These are phyloP conservation scores for Pseudochirops corinnae DNA, from an alignment of 2,797 vertebrate genomes.

Conservation along the genomic window DNA sequence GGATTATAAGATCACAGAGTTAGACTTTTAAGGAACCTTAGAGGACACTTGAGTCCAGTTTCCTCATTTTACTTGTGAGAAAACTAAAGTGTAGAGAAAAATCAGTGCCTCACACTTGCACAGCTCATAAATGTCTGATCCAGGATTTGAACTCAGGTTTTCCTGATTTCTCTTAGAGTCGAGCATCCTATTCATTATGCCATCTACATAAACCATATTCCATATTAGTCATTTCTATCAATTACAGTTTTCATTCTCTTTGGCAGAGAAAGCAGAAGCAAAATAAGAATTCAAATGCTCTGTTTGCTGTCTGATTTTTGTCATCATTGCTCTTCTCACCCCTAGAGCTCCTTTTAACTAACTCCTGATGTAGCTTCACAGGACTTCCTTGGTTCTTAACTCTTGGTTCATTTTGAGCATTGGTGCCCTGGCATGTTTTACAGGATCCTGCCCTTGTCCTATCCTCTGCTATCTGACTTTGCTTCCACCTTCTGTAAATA, in stretches of 20 bases:
- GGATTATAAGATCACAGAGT: too few species aligned
- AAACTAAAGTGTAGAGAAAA: too few species aligned
- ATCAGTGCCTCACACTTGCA: too few species aligned
- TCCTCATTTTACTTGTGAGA: too few species aligned
- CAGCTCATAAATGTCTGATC: neutral
- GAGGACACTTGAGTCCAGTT: too few species aligned
- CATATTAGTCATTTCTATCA: neutral
- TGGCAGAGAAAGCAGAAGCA: neutral
- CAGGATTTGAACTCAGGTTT: neutral
- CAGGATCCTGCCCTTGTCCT: too few species aligned
- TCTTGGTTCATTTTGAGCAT: neutral
- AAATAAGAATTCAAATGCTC: neutral
- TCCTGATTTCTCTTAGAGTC: too few species aligned
- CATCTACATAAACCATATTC: neutral
- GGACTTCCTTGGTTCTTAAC: neutral
- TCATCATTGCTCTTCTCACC: neutral
- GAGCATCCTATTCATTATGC: neutral
- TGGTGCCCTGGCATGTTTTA: too few species aligned
- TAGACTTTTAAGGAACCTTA: too few species aligned
- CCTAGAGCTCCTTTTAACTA: neutral
- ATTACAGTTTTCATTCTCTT: neutral
- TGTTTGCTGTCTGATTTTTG: neutral
- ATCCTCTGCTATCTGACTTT: neutral
- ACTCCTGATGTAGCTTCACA: neutral
- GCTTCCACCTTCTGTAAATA: neutral